Evolutionary conservation across 2,888 invertebrate genomes (phyloP).

Genomic region (Cheilosia grossa): DNA sequence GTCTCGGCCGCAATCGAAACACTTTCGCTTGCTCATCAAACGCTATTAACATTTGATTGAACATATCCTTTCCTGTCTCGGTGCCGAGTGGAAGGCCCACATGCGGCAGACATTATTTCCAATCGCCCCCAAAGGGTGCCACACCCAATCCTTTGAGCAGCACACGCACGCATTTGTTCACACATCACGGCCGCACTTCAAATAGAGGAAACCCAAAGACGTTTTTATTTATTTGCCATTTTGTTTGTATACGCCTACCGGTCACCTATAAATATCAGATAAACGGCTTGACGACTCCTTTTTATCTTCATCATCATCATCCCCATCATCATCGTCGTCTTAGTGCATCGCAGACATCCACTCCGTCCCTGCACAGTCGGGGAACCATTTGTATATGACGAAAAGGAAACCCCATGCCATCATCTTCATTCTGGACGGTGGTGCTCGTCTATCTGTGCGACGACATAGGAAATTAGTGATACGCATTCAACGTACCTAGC

Average conservation of each 20-base stretch:
- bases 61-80: slow-evolving; percentile 19
- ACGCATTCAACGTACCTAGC: slow-evolving; percentile 47
- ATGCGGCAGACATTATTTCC: slow-evolving; percentile 48
- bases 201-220: slow-evolving; percentile 52
- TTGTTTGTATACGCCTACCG: slow-evolving; percentile 73
- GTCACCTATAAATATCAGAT: slow-evolving; percentile 75
- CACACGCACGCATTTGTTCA: slow-evolving; percentile 67
- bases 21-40: not conserved
- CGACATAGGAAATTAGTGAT: slow-evolving; percentile 59
- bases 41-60: slow-evolving; percentile 40
- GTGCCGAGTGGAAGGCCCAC: slow-evolving; percentile 30
- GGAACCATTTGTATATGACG: slow-evolving; percentile 1
- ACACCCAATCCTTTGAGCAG: slow-evolving; percentile 65
- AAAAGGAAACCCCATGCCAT: slow-evolving; percentile 15
- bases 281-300: slow-evolving; percentile 62
- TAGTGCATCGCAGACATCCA: slow-evolving; percentile 12
- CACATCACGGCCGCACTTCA: slow-evolving; percentile 52
- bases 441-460: slow-evolving; percentile 45
- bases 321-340: slow-evolving; percentile 18
- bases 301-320: slow-evolving; percentile 60
- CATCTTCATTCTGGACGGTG: slow-evolving; percentile 38
- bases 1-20: not conserved
- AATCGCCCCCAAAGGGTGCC: slow-evolving; percentile 56
- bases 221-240: slow-evolving; percentile 70
- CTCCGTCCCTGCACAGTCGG: slow-evolving; percentile 8